phyloP scores from a whole-genome alignment of 2,113 vertebrate species.

The Nesogale talazaci region DNA sequence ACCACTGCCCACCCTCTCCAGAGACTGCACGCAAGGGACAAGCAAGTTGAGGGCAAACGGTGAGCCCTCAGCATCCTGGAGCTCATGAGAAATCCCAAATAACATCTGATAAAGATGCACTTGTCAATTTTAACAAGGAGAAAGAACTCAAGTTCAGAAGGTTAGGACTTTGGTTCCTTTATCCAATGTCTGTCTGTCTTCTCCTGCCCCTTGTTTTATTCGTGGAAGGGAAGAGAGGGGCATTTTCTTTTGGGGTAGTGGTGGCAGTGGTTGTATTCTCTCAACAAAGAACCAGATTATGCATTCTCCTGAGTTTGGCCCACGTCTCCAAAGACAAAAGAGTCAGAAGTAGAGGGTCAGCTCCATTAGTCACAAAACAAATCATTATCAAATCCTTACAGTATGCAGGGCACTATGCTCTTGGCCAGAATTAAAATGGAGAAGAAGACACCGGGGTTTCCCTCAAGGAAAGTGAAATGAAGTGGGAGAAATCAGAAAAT shows the following conservation, averaged over 20 bases:
- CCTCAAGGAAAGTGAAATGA: neutral
- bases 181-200: neutral
- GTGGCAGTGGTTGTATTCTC: neutral
- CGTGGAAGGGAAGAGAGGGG: neutral
- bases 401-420: neutral
- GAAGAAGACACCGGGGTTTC: neutral
- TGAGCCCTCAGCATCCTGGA: neutral
- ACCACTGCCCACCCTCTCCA: neutral
- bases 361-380: neutral
- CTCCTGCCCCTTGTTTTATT: neutral
- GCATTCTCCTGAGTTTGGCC: neutral
- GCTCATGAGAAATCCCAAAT: neutral
- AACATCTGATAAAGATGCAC: neutral
- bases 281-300: neutral
- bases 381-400: neutral
- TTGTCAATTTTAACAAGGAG: neutral
- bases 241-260: neutral
- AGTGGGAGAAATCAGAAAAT: neutral
- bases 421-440: neutral
- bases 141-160: constrained; percentile 1
- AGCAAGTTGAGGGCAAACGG: neutral
- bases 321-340: neutral
- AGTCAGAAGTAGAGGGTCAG: neutral
- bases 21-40: neutral
- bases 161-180: neutral